Percentiles rank a stretch among this genome's conserved stretches.
phyloP scores from a whole-genome alignment of 1,140 invertebrate genomes.

The Pentalonia nigronervosa region DNA sequence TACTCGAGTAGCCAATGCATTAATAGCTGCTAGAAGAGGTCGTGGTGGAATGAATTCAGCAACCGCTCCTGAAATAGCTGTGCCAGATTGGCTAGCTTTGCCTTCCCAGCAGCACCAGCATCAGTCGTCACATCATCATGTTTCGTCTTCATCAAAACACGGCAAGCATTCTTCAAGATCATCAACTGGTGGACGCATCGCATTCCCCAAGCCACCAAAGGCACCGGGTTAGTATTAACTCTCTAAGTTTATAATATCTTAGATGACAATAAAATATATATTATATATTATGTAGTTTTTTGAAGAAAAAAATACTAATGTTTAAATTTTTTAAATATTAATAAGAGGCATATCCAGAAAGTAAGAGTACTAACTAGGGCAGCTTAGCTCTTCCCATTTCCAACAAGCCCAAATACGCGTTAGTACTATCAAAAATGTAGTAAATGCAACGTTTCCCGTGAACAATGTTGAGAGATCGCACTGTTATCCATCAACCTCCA shows the following conservation, averaged over 20 bases:
- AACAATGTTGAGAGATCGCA: no score
- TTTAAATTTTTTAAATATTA: no score
- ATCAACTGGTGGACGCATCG: slow-evolving; percentile 79
- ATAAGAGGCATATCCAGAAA: no score
- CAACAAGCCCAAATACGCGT: no score
- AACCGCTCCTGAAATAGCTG: slow-evolving; percentile 63
- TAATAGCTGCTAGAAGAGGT: slow-evolving; percentile 66
- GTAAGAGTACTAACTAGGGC: no score
- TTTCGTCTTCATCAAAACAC: slow-evolving; percentile 30
- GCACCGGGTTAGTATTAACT: slow-evolving; percentile 69
- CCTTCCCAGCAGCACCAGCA: slow-evolving; percentile 11
- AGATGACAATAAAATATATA: not conserved
- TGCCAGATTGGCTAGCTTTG: slow-evolving; percentile 82
- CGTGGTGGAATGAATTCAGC: not conserved
- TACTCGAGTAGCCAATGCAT: slow-evolving; percentile 78
- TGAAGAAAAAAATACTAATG: no score
- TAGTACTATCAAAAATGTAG: no score
- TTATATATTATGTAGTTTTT: no score
- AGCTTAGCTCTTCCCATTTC: no score
- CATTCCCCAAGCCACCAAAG: slow-evolving; percentile 87
- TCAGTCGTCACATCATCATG: slow-evolving; percentile 19
- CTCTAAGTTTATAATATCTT: not conserved
- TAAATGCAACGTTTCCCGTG: no score
- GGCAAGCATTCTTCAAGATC: slow-evolving; percentile 62
- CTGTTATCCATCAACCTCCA: no score